Base-by-base conservation (phyloP, 1,140 invertebrate species). In the Melipona quadrifasciata region DNA sequence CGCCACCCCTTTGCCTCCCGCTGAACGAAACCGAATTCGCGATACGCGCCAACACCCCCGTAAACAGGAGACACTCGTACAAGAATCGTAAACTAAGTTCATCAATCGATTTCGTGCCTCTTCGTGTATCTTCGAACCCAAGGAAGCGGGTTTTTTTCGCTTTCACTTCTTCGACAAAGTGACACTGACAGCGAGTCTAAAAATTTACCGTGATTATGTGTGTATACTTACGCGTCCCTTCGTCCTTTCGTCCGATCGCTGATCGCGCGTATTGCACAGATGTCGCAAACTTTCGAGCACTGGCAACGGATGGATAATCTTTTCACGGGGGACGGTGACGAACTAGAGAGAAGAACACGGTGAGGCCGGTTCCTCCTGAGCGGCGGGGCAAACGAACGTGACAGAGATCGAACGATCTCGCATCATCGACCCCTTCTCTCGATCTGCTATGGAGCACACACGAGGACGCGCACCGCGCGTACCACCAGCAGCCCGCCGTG, bases 401-500 rank as follows among this genome's bases (percentile, higher is more conserved):
- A 72, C 58, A 84, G 68, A 79, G 82, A 77, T 77, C 61, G 24
- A 73, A 31, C 68, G 68, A 88, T 85, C 83, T 88, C 81, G 71
- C 73, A 68, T 47, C 27, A 79, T 84, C 85, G 73, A 85, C 75
- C 79, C 76, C 75, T 80, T 51, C 82, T 86, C 71, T 53, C 61
- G 72, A 21, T 80, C 51, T 81, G 34, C 71, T 58, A 77, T 53
- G 68, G 70, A 80, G 34, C 57, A 19, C 84, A 70, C 79, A 70
- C 68, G 65, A 79, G 67, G 58, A 58, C 75, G 70, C 70, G 55
- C 80, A 82, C 86, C 82, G 79, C 71, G 70, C 74, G 55, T 85
- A 82, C 86, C 82, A 82, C 71, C 80, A 86, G 76, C 76, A 68
- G 75, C 21, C 71, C 81, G 47, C 21, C 67, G n/a, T 79, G 82